Conservation (phyloP, 2,113 vertebrate genomes). For the Brienomyrus brachyistius region DNA sequence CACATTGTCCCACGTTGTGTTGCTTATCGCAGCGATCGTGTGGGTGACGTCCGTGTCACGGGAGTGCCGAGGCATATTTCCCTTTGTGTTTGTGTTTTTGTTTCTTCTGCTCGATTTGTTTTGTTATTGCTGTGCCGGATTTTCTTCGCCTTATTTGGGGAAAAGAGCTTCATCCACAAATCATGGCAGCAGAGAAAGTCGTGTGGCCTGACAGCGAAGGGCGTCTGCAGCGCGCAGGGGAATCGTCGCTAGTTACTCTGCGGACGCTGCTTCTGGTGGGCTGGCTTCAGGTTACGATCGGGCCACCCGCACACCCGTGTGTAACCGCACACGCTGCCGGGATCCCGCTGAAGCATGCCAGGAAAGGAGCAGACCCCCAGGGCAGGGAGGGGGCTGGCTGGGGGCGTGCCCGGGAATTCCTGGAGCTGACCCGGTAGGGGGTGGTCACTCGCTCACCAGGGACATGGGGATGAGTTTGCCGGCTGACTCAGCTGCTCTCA, state of each 20-base stretch:
- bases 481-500: neutral
- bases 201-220: neutral
- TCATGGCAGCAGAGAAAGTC: neutral
- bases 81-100: neutral
- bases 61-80: neutral
- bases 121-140: neutral
- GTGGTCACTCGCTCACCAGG: neutral
- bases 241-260: neutral
- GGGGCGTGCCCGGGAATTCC: neutral
- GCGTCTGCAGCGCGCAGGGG: neutral
- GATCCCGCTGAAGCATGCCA: neutral
- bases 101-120: neutral
- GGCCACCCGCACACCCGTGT: neutral
- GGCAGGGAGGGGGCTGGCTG: neutral
- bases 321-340: neutral
- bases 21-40: neutral
- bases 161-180: neutral
- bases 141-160: neutral
- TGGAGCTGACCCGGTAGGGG: neutral
- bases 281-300: neutral
- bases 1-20: neutral
- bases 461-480: neutral
- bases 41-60: neutral
- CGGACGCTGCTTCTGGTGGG: neutral
- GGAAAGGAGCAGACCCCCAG: neutral